These are phyloP conservation scores for Oscheius sp. DNA, from an alignment of 1,140 invertebrate genomes.

Conservation along the genomic window DNA sequence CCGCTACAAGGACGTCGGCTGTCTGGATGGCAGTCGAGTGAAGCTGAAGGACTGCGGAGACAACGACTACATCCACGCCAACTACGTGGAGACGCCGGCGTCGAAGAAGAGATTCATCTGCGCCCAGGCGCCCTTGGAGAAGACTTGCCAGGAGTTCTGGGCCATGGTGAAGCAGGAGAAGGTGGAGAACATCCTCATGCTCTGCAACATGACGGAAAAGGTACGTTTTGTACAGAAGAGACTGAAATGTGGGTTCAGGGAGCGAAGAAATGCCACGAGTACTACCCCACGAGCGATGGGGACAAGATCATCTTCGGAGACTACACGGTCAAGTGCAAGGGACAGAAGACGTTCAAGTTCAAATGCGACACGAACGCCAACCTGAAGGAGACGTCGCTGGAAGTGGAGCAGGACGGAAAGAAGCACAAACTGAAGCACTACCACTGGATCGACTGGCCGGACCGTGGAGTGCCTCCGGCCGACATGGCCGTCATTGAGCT, in stretches of 20 bases:
- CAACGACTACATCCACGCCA: conserved; percentile 33
- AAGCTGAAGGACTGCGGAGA: conserved; percentile 19
- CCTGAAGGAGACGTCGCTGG: neutral
- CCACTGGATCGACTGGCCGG: conserved; percentile 39
- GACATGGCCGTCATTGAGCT: conserved; percentile 18
- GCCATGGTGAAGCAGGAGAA: conserved; percentile 79
- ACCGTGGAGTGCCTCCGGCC: conserved; percentile 34
- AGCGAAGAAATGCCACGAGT: conserved; percentile 22
- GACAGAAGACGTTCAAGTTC: neutral
- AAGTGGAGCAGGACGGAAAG: conserved; percentile 12
- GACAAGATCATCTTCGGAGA: conserved; percentile 14
- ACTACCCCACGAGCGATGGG: conserved; percentile 2
- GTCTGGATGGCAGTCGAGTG: conserved; percentile 28
- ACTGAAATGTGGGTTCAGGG: too few relatives aligned
- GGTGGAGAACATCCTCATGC: conserved; percentile 78
- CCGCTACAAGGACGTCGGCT: conserved; percentile 30
- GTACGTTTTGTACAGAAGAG: too few relatives aligned
- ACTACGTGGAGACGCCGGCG: conserved; percentile 70
- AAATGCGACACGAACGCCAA: neutral
- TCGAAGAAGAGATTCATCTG: conserved; percentile 78
- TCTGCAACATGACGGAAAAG: conserved; percentile 78
- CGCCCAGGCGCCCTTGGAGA: conserved; percentile 78
- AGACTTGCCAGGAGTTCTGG: conserved; percentile 85
- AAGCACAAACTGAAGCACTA: conserved; percentile 26
- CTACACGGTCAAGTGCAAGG: neutral